Evolutionary conservation across 2,797 vertebrate species (phyloP).

Genomic region (Florisuga fusca): DNA sequence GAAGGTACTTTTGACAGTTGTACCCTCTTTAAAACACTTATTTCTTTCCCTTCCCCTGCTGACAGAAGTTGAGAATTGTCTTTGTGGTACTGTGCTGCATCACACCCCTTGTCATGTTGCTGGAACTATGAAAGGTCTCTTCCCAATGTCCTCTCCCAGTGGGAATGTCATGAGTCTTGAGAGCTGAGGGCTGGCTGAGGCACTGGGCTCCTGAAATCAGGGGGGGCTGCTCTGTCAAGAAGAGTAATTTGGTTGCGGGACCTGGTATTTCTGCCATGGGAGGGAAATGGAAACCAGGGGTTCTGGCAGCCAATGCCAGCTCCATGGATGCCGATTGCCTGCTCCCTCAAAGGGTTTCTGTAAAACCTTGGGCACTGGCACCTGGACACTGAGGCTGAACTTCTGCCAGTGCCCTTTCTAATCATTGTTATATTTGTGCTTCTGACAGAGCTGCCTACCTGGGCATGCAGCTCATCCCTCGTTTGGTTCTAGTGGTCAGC

Average conservation of each 20-base stretch:
- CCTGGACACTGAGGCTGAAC: accelerated
- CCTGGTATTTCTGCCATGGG: not conserved
- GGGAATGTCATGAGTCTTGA: not conserved
- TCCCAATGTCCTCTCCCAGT: not conserved
- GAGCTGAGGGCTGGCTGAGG: not conserved
- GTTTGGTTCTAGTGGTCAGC: not conserved
- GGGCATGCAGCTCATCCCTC: not conserved
- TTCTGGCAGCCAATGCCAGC: not conserved
- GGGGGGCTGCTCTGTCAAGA: not conserved
- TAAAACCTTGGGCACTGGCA: not conserved
- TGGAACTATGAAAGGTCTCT: not conserved
- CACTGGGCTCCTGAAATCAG: not conserved
- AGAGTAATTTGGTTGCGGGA: not conserved
- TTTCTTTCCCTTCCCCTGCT: not conserved
- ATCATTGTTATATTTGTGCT: accelerated
- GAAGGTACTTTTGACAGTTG: not conserved
- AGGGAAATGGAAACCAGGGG: too few species aligned
- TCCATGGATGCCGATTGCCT: accelerated
- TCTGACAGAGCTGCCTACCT: not conserved
- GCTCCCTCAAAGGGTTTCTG: not conserved
- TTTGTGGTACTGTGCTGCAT: accelerated
- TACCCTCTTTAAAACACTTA: not conserved
- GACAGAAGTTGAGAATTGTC: not conserved
- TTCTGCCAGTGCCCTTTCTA: not conserved
- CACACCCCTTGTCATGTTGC: not conserved